Conservation (phyloP, 2,797 vertebrate genomes). For the Cyprinodon diabolis region DNA sequence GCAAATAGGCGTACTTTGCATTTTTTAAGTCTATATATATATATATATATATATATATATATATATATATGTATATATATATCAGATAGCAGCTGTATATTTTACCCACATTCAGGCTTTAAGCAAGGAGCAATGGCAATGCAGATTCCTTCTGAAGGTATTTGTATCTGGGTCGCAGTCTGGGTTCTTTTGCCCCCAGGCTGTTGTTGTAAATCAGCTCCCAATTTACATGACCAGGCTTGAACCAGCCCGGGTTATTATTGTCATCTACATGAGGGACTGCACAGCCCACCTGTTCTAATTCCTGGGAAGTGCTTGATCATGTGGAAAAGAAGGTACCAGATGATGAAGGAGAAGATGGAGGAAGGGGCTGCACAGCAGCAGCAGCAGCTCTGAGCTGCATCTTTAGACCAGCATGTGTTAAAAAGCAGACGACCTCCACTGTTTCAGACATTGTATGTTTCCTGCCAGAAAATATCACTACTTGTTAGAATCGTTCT, state of each 20-base stretch:
- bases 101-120: background rate
- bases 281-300: conserved; percentile 44
- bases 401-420: conserved; percentile 53
- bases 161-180: conserved; percentile 39
- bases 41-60: too few species aligned
- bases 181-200: conserved; percentile 36
- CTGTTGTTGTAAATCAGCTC: conserved; percentile 52
- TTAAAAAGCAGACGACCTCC: conserved; percentile 73
- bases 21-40: background rate
- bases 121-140: background rate
- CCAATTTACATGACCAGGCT: conserved; percentile 50
- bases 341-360: conserved; percentile 19
- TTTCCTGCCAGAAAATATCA: conserved; percentile 67
- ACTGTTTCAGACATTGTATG: conserved; percentile 48
- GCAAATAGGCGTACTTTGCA: background rate
- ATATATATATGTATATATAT: too few species aligned
- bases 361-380: conserved; percentile 24
- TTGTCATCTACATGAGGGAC: conserved; percentile 31
- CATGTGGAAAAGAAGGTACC: conserved; percentile 15
- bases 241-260: conserved; percentile 53
- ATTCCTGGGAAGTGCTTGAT: conserved; percentile 29
- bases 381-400: conserved; percentile 60
- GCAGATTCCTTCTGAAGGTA: conserved; percentile 4
- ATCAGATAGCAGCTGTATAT: background rate
- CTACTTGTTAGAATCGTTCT: conserved; percentile 70